Evolutionary conservation across 1,140 invertebrate genomes (phyloP), one percentile per base, ranked within the genome.

Genomic region (Procambarus virginalis): DNA sequence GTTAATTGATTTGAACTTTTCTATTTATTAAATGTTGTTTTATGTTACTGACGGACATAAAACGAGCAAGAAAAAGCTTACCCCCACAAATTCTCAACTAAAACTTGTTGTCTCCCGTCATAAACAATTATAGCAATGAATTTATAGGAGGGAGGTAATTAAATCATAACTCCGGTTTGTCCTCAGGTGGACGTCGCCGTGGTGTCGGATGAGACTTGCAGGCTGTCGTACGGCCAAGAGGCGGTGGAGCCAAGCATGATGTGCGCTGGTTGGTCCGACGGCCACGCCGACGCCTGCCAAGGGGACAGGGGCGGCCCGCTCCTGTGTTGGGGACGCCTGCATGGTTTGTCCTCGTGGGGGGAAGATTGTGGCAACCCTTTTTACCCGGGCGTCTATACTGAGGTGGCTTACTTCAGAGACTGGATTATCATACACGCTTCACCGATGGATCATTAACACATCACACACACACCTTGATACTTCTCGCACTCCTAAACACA

Each of bases 331-430:
- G 94, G 93, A 45, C 93, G 93, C 79, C 92, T 96, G 14, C 93
- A 95, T 70, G 96, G 96, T 55, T 94, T 97, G 20, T 95, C 96
- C 0, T 97, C 96, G 2, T 97, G 95, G 95, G 97, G 97, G 3
- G 94, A 95, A 91, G 95, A 95, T 0, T 96, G 96, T 91, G 96
- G 94, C 5, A 92, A 94, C 89, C 94, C 95, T 0, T 94, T 94
- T 10, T 94, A 94, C 91, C 95, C 96, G 6, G 95, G 96, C 51
- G 95, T 96, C 14, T 96, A 96, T 93, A 94, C 95, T 0, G 95
- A 95, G 84, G 94, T 96, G 45, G 93, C 94, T 20, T 92, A 94
- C 89, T 94, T 94, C 22, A 93, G 94, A n/a, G 91, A 92, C 68
- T 95, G 94, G 94, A 93, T 95, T 22, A 20, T 84, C 55, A 84